Evolutionary conservation across 2,113 vertebrate species (phyloP), one percentile per base, ranked within the genome.

Genomic region (Calidris pygmaea): DNA sequence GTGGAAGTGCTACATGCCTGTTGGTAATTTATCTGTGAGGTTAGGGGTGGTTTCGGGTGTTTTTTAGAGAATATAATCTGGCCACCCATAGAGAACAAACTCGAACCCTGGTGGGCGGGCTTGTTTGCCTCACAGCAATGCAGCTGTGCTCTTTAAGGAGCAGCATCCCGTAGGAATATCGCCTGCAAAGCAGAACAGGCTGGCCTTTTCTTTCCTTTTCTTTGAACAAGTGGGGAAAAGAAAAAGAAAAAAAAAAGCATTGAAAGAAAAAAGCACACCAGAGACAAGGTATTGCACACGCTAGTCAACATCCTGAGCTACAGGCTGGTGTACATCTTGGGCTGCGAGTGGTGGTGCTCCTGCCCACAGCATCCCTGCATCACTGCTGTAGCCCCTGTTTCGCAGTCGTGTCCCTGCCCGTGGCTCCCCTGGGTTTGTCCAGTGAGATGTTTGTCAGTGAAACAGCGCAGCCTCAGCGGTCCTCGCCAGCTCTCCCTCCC

Each of bases 271-370:
- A 93, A 50, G 14, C 9, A 3, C 32, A 11, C 20, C 24, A 8
- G 3, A 65, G 58, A 43, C 22, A 35, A 50, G 13, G 50, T 53
- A 29, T 26, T 48, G 35, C 37, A 39, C 14, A 19, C n/a, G 0
- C 84, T 48, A 7, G 14, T 53, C 47, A 24, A 20, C 3, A 1
- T 30, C 65, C 2, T 10, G 26, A 90, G 39, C 68, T 20, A 29
- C 0, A 0, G 23, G 29, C 2, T 1, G 0, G 59, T 2, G 1
- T 14, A 26, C 1, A 1, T 52, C 52, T 55, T 47, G 5, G 12
- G 3, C 53, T 47, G 39, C 0, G 0, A 37, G 34, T 35, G 24
- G 30, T 18, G 16, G 5, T 59, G 39, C 22, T 87, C 10, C 19
- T 58, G 72, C 68, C 63, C 45, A 30, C 52, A 39, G 56, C 43